A percentile compares a stretch with the other conserved stretches of the same genome.
These are phyloP conservation scores for Orussus abietinus DNA, from an alignment of 1,140 invertebrate species.

Conservation along the genomic window DNA sequence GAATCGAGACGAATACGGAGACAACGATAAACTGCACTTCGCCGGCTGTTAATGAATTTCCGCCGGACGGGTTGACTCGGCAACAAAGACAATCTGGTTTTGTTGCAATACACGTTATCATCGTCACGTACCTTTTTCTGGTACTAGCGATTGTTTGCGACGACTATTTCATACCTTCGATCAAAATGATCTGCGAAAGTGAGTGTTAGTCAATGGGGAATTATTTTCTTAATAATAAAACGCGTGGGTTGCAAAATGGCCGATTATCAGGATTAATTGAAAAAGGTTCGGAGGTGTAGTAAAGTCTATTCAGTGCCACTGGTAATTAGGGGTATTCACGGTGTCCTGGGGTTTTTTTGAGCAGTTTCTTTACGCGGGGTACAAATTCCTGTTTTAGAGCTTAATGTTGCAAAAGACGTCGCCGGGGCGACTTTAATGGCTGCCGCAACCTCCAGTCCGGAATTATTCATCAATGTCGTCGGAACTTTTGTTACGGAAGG, in stretches of 20 bases:
- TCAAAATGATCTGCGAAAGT: slow-evolving; percentile 60
- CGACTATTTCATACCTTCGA: slow-evolving; percentile 59
- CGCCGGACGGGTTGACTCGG: slow-evolving; percentile 53
- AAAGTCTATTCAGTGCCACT: slow-evolving; percentile 14
- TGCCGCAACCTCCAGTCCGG: slow-evolving; percentile 63
- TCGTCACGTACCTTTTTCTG: slow-evolving; percentile 58
- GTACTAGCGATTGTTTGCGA: slow-evolving; percentile 59
- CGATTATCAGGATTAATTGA: too few relatives aligned
- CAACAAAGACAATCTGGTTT: slow-evolving; percentile 49
- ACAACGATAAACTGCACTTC: slow-evolving; percentile 47
- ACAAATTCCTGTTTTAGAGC: slow-evolving; percentile 27
- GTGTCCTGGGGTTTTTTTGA: slow-evolving; percentile 5
- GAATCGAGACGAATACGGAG: slow-evolving; percentile 18
- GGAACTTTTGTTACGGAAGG: slow-evolving; percentile 61
- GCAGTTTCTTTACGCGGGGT: background rate
- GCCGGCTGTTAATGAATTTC: slow-evolving; percentile 56
- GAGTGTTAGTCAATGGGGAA: slow-evolving; percentile 35
- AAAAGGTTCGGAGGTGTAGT: slow-evolving; percentile 1
- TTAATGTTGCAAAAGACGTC: slow-evolving; percentile 59
- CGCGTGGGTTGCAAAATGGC: too few relatives aligned
- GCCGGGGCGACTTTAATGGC: slow-evolving; percentile 66
- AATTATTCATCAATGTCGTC: slow-evolving; percentile 55
- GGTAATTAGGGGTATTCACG: background rate
- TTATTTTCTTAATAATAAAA: too few relatives aligned
- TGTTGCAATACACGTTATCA: slow-evolving; percentile 55